These are phyloP conservation scores for Lophura swinhoii DNA, from an alignment of 2,797 vertebrate genomes.

Conservation along the genomic window DNA sequence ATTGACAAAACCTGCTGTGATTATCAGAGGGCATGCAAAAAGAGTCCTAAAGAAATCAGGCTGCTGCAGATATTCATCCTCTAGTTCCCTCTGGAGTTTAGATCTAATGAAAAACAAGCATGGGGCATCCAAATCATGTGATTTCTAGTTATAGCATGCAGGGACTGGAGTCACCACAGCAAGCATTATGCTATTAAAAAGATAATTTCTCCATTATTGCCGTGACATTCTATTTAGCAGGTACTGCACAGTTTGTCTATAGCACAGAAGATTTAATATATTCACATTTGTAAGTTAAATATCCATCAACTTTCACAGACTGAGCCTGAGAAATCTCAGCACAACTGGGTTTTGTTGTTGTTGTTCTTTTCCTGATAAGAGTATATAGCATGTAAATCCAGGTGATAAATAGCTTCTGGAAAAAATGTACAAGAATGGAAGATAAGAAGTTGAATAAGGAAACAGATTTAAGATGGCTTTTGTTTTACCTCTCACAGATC, in stretches of 20 bases:
- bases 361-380: not conserved
- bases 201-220: not conserved
- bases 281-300: not conserved
- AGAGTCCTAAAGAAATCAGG: not conserved
- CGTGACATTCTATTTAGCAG: not conserved
- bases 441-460: not conserved
- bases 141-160: not conserved
- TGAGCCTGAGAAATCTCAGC: not conserved
- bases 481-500: not conserved
- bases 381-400: not conserved
- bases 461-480: not conserved
- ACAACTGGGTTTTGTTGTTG: not conserved
- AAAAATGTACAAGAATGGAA: not conserved
- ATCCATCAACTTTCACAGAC: not conserved
- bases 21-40: not conserved
- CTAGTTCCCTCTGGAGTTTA: not conserved
- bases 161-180: not conserved
- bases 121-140: not conserved
- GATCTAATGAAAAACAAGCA: not conserved
- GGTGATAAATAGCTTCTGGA: not conserved
- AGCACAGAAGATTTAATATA: not conserved
- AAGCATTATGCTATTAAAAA: not conserved
- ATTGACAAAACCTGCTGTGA: not conserved
- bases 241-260: fast-evolving
- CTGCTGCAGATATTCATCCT: not conserved